These are phyloP conservation scores for Horisme vitalbata DNA, from an alignment of 2,888 invertebrate genomes.

Conservation along the genomic window DNA sequence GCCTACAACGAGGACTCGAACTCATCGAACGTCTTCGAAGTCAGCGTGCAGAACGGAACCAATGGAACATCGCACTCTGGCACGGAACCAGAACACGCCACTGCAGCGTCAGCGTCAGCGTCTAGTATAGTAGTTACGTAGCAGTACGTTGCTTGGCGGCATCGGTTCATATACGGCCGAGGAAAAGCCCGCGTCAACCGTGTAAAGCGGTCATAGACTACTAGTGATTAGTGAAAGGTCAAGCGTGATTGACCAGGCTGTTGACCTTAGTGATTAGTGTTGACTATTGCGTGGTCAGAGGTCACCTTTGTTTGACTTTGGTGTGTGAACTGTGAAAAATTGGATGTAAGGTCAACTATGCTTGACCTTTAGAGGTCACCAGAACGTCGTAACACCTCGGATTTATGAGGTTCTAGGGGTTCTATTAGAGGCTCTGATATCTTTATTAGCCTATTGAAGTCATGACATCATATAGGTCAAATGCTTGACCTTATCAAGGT, in stretches of 20 bases:
- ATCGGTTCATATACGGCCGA: slow-evolving; percentile 69
- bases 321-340: no score
- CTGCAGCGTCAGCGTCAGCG: slow-evolving; percentile 54
- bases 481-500: not conserved
- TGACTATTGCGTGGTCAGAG: not conserved
- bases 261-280: not conserved
- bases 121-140: slow-evolving; percentile 70
- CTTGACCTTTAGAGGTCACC: not conserved
- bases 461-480: no score
- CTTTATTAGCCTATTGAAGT: no score
- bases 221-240: slow-evolving; percentile 11
- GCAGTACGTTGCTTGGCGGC: slow-evolving; percentile 73
- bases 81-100: slow-evolving; percentile 43
- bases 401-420: no score
- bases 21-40: slow-evolving; percentile 70
- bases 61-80: slow-evolving; percentile 19
- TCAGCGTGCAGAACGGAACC: slow-evolving; percentile 56
- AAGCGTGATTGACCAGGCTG: no score
- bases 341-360: not conserved
- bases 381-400: no score
- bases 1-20: slow-evolving; percentile 77
- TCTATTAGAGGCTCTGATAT: no score
- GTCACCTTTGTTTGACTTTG: slow-evolving; percentile 8
- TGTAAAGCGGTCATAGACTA: slow-evolving; percentile 18
- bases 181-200: slow-evolving; percentile 44